phyloP scores from a whole-genome alignment of 2,113 vertebrate species.

The Gymnobelideus leadbeateri region DNA sequence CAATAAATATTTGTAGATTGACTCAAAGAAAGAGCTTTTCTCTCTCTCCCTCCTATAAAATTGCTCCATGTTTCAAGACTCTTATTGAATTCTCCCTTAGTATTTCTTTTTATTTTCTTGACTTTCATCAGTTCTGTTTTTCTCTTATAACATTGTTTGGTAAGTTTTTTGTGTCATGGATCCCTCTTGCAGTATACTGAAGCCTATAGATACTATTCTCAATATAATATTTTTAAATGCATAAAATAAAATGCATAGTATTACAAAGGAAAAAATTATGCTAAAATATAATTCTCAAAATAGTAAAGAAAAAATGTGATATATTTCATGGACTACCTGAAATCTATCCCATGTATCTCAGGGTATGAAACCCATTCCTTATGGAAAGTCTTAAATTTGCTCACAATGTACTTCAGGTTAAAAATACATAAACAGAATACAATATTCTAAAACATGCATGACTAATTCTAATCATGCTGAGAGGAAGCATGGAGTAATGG shows the following conservation, averaged over 20 bases:
- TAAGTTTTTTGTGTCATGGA: background rate
- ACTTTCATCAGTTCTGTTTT: conserved; percentile 44
- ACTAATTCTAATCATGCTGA: background rate
- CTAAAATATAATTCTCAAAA: background rate
- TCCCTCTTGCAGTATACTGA: background rate
- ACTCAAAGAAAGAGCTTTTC: conserved; percentile 62
- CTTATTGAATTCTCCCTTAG: background rate
- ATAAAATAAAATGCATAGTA: background rate
- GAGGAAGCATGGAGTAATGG: background rate
- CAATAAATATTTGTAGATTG: conserved; percentile 51
- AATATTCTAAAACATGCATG: background rate
- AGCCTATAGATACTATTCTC: background rate
- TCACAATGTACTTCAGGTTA: conserved; percentile 27
- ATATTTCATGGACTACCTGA: background rate
- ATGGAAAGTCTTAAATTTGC: conserved; percentile 46
- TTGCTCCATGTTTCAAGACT: conserved; percentile 24
- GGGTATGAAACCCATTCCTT: background rate
- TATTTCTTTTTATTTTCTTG: conserved; percentile 5
- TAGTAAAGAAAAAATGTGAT: background rate
- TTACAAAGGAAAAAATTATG: background rate
- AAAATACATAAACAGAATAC: background rate
- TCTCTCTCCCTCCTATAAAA: conserved; percentile 35
- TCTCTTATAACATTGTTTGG: background rate
- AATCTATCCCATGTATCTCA: background rate
- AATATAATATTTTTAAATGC: background rate